These are phyloP conservation scores for Salmo trutta DNA, from an alignment of 2,797 vertebrate species.

Conservation along the genomic window DNA sequence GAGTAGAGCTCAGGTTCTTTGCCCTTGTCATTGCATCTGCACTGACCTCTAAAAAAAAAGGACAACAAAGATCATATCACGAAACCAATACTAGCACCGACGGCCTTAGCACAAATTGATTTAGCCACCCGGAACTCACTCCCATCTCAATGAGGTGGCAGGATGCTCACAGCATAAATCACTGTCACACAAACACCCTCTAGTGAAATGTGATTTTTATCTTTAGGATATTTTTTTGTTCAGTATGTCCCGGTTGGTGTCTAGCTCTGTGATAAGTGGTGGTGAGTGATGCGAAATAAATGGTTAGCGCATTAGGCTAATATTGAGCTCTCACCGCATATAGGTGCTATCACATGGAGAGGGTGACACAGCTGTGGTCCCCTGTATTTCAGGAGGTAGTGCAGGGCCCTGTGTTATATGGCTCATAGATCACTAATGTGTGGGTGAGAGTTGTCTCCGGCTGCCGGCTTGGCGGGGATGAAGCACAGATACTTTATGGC, in stretches of 20 bases:
- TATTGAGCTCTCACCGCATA: constrained; percentile 60
- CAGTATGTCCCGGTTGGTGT: constrained; percentile 44
- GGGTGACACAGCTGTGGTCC: constrained; percentile 48
- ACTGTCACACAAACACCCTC: constrained; percentile 72
- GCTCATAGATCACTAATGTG: constrained; percentile 68
- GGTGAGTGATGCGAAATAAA: constrained; percentile 52
- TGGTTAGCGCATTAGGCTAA: constrained; percentile 52
- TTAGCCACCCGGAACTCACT: constrained; percentile 70
- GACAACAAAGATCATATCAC: constrained; percentile 73
- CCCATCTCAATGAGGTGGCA: constrained; percentile 67
- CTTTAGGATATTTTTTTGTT: constrained; percentile 59
- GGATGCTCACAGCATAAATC: constrained; percentile 67
- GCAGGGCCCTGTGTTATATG: constrained; percentile 46
- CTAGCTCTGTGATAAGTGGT: constrained; percentile 53
- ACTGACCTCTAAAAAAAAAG: constrained; percentile 69
- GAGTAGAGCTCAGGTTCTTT: constrained; percentile 51
- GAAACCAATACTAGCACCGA: constrained; percentile 63
- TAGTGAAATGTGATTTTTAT: constrained; percentile 77
- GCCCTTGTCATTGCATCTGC: constrained; percentile 60
- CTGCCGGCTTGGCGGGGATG: constrained; percentile 53
- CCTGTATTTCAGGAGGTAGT: constrained; percentile 24
- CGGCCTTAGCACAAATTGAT: constrained; percentile 75
- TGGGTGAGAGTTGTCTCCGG: constrained; percentile 71
- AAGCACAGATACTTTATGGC: constrained; percentile 66
- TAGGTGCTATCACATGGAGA: constrained; percentile 54